A percentile compares a stretch with the other conserved stretches of the same genome.
These are phyloP conservation scores for Crotophaga sulcirostris DNA, from an alignment of 2,113 vertebrate genomes.

Conservation along the genomic window DNA sequence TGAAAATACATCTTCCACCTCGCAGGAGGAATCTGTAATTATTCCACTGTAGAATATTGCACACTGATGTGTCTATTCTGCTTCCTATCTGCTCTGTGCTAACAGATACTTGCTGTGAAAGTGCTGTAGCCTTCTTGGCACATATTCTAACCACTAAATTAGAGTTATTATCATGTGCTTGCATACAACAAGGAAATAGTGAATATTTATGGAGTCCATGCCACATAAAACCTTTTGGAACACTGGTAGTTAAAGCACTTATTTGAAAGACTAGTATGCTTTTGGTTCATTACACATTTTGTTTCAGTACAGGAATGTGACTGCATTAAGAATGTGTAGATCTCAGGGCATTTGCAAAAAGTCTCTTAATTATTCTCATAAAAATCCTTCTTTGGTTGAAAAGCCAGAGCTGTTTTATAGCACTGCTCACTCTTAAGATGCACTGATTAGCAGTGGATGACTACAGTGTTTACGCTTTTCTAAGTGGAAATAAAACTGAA, in stretches of 20 bases:
- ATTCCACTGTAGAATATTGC: neutral
- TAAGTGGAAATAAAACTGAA: neutral
- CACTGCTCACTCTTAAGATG: neutral
- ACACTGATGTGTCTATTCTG: neutral
- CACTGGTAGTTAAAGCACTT: neutral
- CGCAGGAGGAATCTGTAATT: neutral
- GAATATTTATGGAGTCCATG: neutral
- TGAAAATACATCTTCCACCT: neutral
- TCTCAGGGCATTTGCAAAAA: neutral
- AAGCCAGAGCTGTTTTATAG: neutral
- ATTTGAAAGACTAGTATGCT: neutral
- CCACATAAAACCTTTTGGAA: neutral
- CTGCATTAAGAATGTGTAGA: neutral
- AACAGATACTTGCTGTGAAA: neutral
- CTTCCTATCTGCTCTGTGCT: neutral
- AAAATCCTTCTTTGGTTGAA: neutral
- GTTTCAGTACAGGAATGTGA: neutral
- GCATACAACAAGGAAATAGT: neutral
- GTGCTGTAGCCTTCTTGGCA: neutral
- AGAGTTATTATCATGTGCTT: neutral
- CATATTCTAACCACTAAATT: neutral
- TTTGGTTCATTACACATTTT: neutral
- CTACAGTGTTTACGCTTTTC: neutral
- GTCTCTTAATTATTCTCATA: neutral
- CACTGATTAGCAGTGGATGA: neutral